Percentiles rank a stretch among this genome's conserved stretches.
Evolutionary conservation across 2,888 invertebrate species (phyloP).

Genomic region (Clunio marinus): DNA sequence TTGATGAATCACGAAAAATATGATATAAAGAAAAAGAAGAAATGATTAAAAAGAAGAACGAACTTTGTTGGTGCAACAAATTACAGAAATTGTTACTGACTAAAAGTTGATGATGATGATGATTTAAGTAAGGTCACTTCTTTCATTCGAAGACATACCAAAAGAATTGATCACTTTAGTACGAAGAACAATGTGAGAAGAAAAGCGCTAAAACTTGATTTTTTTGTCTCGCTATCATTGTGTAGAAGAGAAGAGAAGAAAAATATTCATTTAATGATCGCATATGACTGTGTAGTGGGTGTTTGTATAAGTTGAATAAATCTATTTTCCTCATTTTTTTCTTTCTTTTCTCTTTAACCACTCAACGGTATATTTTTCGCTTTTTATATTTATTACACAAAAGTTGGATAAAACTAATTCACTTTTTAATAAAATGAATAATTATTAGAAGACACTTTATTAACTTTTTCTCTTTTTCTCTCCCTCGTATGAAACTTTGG

Average conservation of each 20-base stretch:
- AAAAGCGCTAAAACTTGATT: conserved; percentile 22
- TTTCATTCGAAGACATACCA: not conserved
- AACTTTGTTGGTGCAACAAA: not conserved
- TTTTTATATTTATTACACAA: not conserved
- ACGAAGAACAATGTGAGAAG: conserved; percentile 19
- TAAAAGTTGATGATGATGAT: conserved; percentile 16
- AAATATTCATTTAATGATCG: conserved; percentile 24
- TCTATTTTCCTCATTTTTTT: conserved; percentile 27
- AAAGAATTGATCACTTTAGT: conserved; percentile 1
- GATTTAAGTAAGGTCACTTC: conserved; percentile 37
- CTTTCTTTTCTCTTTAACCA: not conserved
- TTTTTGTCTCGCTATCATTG: not conserved
- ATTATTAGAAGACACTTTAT: too few species aligned
- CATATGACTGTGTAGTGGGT: conserved; percentile 37
- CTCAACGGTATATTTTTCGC: conserved; percentile 9
- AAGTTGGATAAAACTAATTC: too few species aligned
- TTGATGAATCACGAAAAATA: conserved; percentile 13
- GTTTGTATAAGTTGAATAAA: conserved; percentile 36
- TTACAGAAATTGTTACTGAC: not conserved
- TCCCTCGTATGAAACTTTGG: too few species aligned
- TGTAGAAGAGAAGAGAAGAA: conserved; percentile 7
- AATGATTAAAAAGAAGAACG: not conserved
- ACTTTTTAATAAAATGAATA: too few species aligned
- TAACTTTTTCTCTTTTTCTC: too few species aligned
- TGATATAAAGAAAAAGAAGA: too few species aligned